phyloP scores from a whole-genome alignment of 2,888 invertebrate species.

The Tuta absoluta region DNA sequence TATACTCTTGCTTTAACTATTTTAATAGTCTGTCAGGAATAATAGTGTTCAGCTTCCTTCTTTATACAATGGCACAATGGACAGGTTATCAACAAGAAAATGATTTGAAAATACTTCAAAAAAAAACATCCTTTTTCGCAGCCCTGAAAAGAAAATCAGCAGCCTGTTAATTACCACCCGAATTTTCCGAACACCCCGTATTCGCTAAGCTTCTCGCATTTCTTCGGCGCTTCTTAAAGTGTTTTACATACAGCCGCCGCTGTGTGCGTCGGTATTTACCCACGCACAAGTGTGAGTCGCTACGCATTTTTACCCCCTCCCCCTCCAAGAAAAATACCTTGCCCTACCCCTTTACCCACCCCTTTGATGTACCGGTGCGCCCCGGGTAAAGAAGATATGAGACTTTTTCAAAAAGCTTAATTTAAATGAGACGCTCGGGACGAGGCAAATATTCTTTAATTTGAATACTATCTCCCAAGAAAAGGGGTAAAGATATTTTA shows the following conservation, averaged over 20 bases:
- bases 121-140: neutral
- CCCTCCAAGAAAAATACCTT: slow-evolving; percentile 68
- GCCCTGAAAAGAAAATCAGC: neutral
- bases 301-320: slow-evolving; percentile 78
- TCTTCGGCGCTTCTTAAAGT: slow-evolving; percentile 81
- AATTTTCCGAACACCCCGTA: slow-evolving; percentile 59
- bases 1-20: no score
- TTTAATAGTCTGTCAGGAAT: no score
- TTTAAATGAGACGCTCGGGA: slow-evolving; percentile 77
- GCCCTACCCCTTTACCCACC: slow-evolving; percentile 72
- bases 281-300: slow-evolving; percentile 75
- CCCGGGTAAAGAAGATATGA: slow-evolving; percentile 80
- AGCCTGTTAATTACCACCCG: slow-evolving; percentile 17
- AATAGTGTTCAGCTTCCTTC: no score
- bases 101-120: neutral
- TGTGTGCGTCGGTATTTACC: slow-evolving; percentile 77
- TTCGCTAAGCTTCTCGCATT: slow-evolving; percentile 78
- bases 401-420: slow-evolving; percentile 81
- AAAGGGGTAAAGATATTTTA: slow-evolving; percentile 62
- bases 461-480: slow-evolving; percentile 73
- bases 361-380: slow-evolving; percentile 75
- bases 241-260: slow-evolving; percentile 75
- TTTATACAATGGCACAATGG: no score
- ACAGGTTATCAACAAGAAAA: no score
- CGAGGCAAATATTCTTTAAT: slow-evolving; percentile 73